Evolutionary conservation across 2,888 invertebrate species (phyloP).

Genomic region (Argyresthia goedartella): DNA sequence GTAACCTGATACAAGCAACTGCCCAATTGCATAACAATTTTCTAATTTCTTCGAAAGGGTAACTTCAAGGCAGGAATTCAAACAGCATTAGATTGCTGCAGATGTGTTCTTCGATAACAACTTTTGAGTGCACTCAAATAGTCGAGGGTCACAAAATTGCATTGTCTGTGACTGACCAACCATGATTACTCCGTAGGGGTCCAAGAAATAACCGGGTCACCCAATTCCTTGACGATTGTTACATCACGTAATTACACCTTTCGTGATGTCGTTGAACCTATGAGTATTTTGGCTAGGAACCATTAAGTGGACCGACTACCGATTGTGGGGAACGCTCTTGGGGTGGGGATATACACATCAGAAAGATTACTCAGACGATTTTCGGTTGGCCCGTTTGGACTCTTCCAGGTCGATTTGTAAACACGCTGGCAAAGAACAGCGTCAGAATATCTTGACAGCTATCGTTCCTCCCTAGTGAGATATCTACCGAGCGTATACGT

Average conservation of each 20-base stretch:
- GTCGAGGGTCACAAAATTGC: conserved; percentile 37
- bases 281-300: conserved; percentile 45
- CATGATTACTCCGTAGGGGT: conserved; percentile 48
- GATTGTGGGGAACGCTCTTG: conserved; percentile 36
- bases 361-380: too few species aligned
- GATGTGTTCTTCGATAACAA: conserved; percentile 16
- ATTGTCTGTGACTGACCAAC: conserved; percentile 67
- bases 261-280: conserved; percentile 55
- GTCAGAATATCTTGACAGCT: too few species aligned
- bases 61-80: neutral
- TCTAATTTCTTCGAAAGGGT: neutral
- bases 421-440: too few species aligned
- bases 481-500: too few species aligned
- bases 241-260: conserved; percentile 56
- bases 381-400: too few species aligned
- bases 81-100: conserved; percentile 5
- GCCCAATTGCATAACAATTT: conserved; percentile 1
- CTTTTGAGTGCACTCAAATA: conserved; percentile 32
- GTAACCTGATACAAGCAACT: neutral
- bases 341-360: conserved; percentile 28
- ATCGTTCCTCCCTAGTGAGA: too few species aligned
- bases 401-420: too few species aligned
- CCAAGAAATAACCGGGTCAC: conserved; percentile 51
- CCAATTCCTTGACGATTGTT: conserved; percentile 49
- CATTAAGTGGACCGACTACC: conserved; percentile 31